Evolutionary conservation across 1,140 invertebrate genomes (phyloP).

Genomic region (Saxidomus purpurata): DNA sequence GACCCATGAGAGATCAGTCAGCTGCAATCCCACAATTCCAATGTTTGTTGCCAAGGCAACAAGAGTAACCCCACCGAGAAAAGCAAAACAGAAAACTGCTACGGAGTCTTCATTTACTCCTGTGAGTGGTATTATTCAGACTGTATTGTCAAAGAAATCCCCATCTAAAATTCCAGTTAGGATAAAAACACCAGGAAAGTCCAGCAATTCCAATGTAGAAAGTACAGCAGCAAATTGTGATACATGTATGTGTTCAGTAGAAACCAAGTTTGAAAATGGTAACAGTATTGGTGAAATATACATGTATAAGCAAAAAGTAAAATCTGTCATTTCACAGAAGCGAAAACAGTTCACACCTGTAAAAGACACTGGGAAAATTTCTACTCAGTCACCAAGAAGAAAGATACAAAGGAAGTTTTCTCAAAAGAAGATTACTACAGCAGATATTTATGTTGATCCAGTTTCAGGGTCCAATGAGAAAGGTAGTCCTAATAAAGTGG

Average conservation of each 20-base stretch:
- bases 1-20: constrained; percentile 53
- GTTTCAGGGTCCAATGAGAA: not conserved
- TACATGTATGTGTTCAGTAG: too few relatives aligned
- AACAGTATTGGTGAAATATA: too few relatives aligned
- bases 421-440: constrained; percentile 18
- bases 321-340: constrained; percentile 3
- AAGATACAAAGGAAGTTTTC: constrained; percentile 50
- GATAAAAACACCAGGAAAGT: not conserved
- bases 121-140: not conserved
- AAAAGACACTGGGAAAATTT: not conserved
- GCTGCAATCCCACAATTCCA: constrained; percentile 34
- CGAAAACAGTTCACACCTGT: constrained; percentile 55
- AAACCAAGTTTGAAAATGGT: too few relatives aligned
- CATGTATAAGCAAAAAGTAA: too few relatives aligned
- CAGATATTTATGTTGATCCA: constrained; percentile 63
- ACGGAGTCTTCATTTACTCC: not conserved
- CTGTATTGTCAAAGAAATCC: too few relatives aligned
- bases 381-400: not conserved
- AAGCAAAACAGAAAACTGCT: not conserved
- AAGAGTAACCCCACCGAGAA: constrained; percentile 6
- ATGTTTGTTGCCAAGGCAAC: not conserved
- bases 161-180: not conserved
- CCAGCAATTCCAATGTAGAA: not conserved
- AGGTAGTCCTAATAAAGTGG: not conserved
- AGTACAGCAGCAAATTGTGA: not conserved